Conservation (phyloP, 92 coral and sea anemone species). For the Porites cylindrica region DNA sequence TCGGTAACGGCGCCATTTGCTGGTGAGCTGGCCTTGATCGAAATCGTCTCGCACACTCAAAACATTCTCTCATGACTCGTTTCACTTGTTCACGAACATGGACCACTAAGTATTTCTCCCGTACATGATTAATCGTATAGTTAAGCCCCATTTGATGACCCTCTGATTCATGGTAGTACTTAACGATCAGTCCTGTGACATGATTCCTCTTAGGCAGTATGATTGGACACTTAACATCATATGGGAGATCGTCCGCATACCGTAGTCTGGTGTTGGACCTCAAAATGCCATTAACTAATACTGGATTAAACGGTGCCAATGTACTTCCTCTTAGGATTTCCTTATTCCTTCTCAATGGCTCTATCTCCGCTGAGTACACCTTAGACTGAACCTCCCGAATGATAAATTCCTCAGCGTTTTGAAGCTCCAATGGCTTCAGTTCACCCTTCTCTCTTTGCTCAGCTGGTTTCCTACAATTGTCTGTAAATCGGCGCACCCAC, state of each 20-base stretch:
- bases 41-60: too few relatives aligned
- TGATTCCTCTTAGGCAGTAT: background rate
- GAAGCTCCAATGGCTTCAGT: slow-evolving; percentile 47
- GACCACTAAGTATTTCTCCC: too few relatives aligned
- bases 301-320: slow-evolving; percentile 30
- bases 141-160: too few relatives aligned
- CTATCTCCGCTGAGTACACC: slow-evolving; percentile 52
- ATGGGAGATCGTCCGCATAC: slow-evolving; percentile 39
- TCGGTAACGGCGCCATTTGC: too few relatives aligned
- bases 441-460: background rate
- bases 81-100: too few relatives aligned
- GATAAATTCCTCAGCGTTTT: slow-evolving; percentile 52
- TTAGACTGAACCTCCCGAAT: slow-evolving; percentile 59
- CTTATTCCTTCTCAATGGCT: slow-evolving; percentile 30
- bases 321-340: too few relatives aligned
- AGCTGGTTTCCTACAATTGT: too few relatives aligned
- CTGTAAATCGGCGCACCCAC: slow-evolving; percentile 47
- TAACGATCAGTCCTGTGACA: too few relatives aligned
- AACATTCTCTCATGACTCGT: too few relatives aligned
- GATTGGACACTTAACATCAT: slow-evolving; percentile 59
- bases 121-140: too few relatives aligned
- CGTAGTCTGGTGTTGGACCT: slow-evolving; percentile 61
- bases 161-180: too few relatives aligned
- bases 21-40: too few relatives aligned
- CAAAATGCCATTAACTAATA: slow-evolving; percentile 54